A percentile compares a stretch with the other conserved stretches of the same genome.
These are phyloP conservation scores for Ceratoteleas bidentatus DNA, from an alignment of 1,140 invertebrate genomes.

Conservation along the genomic window DNA sequence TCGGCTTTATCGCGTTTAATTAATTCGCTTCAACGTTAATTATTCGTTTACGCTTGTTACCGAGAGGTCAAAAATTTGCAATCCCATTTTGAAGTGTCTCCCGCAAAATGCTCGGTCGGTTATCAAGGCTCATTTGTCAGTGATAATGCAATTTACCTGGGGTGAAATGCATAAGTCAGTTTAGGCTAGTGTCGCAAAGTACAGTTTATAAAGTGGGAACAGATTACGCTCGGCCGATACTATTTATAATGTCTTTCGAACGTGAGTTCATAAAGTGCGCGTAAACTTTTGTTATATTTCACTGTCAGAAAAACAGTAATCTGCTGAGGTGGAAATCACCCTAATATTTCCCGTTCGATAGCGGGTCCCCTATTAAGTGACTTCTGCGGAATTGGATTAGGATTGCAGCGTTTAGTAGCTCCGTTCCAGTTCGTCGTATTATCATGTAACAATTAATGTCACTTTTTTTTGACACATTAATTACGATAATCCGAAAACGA, in stretches of 20 bases:
- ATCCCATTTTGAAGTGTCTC: background rate
- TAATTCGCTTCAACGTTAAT: too few relatives aligned
- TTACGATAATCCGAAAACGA: constrained; percentile 8
- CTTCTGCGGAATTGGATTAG: too few relatives aligned
- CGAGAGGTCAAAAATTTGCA: background rate
- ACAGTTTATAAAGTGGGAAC: constrained; percentile 27
- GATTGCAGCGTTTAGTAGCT: too few relatives aligned
- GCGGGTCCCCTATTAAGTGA: constrained; percentile 32
- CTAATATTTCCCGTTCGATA: constrained; percentile 46
- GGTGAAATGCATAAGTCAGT: constrained; percentile 15
- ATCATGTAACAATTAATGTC: constrained; percentile 17
- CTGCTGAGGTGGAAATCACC: constrained; percentile 37
- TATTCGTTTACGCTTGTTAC: background rate
- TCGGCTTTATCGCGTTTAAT: too few relatives aligned
- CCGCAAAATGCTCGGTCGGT: background rate
- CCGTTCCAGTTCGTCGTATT: too few relatives aligned
- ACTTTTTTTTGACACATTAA: constrained; percentile 18
- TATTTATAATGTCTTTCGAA: constrained; percentile 51
- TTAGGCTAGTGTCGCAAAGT: constrained; percentile 26
- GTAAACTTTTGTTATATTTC: constrained; percentile 56
- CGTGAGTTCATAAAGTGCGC: constrained; percentile 44
- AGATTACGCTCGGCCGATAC: constrained; percentile 31
- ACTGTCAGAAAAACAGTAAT: constrained; percentile 47
- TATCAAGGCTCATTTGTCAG: constrained; percentile 29
- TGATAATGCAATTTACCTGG: constrained; percentile 28